Evolutionary conservation across 2,888 invertebrate species (phyloP).

Genomic region (Plusia festucae): DNA sequence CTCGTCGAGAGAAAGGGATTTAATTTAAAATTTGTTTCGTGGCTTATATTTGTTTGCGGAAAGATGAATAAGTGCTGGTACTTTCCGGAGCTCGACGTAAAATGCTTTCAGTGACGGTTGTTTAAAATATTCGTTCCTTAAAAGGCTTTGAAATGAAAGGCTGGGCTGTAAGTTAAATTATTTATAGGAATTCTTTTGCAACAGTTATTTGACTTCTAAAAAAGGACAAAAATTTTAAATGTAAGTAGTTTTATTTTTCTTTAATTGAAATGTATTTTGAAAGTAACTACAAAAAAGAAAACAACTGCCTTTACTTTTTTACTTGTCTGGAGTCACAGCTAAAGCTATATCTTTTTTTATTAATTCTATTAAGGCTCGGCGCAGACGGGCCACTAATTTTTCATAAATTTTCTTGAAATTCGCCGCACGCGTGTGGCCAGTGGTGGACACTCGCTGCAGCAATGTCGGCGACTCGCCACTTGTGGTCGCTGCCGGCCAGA

Average conservation of each 20-base stretch:
- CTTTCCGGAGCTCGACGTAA: constrained; percentile 54
- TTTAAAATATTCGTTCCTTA: constrained; percentile 56
- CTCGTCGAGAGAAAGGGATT: constrained; percentile 79
- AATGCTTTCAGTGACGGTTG: constrained; percentile 55
- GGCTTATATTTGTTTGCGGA: constrained; percentile 74
- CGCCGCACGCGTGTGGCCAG: too few species aligned
- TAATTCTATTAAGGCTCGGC: too few species aligned
- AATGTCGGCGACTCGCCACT: too few species aligned
- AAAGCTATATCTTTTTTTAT: too few species aligned
- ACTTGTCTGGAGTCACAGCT: too few species aligned
- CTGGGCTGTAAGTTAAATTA: constrained; percentile 50
- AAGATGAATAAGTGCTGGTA: constrained; percentile 64
- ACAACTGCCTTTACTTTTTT: too few species aligned
- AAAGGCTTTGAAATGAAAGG: constrained; percentile 55
- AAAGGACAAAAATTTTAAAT: not conserved
- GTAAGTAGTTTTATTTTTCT: constrained; percentile 2
- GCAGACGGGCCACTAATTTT: too few species aligned
- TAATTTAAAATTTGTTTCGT: constrained; percentile 80
- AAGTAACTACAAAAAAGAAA: not conserved
- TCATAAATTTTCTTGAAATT: too few species aligned
- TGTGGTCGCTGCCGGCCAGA: too few species aligned
- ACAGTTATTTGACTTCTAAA: constrained; percentile 33
- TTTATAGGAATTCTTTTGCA: constrained; percentile 47
- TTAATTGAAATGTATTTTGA: not conserved
- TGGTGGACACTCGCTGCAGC: too few species aligned